Evolutionary conservation across 2,888 invertebrate species (phyloP).

Genomic region (Adineta ricciae): DNA sequence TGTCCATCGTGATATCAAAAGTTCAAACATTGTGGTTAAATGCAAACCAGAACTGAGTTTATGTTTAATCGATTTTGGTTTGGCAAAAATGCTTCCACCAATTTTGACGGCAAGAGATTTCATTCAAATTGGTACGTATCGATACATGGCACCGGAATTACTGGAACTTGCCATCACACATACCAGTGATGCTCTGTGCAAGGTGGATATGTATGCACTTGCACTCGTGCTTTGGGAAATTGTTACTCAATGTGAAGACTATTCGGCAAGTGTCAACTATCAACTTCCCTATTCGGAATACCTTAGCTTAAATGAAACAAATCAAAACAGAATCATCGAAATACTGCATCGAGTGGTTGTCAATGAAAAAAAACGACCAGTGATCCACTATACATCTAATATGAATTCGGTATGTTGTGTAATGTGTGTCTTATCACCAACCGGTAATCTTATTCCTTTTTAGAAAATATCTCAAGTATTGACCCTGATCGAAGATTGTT

Average conservation of each 20-base stretch:
- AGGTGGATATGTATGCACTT: constrained; percentile 6
- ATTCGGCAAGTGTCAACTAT: neutral
- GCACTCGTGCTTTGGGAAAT: constrained; percentile 13
- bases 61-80: neutral
- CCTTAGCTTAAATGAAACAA: neutral
- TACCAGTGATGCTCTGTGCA: constrained; percentile 10
- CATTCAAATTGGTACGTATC: neutral
- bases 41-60: neutral
- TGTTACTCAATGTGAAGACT: neutral
- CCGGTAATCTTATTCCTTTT: neutral
- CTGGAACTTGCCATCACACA: neutral
- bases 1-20: constrained; percentile 9
- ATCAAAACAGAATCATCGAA: neutral
- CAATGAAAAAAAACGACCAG: neutral
- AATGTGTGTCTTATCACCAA: too few relatives aligned
- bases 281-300: constrained; percentile 2
- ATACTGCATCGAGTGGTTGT: neutral
- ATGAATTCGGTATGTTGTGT: neutral
- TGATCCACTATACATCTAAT: neutral
- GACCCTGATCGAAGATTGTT: constrained; percentile 46
- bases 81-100: neutral
- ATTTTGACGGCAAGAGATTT: neutral
- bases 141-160: constrained; percentile 17
- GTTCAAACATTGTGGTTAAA: neutral
- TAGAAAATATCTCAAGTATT: constrained; percentile 24